These are phyloP conservation scores for Diacarnus erythraeanus DNA, from an alignment of 37 sponge, comb jelly and placozoan species.

Conservation along the genomic window DNA sequence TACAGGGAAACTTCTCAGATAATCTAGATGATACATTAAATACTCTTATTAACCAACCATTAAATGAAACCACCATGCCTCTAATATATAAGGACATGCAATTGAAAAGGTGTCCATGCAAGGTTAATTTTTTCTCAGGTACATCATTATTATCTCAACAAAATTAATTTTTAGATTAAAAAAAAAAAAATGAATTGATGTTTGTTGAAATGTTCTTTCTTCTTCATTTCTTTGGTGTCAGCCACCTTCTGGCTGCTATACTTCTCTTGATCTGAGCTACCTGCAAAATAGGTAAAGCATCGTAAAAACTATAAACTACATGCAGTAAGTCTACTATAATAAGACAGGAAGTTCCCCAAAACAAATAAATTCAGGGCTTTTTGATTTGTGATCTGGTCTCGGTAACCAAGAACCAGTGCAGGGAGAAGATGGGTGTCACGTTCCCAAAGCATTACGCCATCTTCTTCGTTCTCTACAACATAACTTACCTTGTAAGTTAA, in stretches of 20 bases:
- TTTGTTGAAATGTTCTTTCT: not conserved
- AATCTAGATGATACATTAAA: no score
- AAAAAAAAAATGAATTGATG: not conserved
- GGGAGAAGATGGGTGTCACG: not conserved
- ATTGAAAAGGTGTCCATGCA: no score
- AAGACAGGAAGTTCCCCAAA: not conserved
- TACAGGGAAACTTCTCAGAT: no score
- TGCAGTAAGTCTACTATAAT: not conserved
- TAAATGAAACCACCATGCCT: no score
- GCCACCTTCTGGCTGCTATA: slow-evolving; percentile 21
- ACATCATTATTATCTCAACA: no score
- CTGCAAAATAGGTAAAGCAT: slow-evolving; percentile 12
- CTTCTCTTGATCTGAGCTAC: slow-evolving; percentile 9
- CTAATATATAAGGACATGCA: no score
- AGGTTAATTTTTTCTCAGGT: no score
- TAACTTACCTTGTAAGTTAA: slow-evolving; percentile 33
- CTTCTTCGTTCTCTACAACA: slow-evolving; percentile 40
- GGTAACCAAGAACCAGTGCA: not conserved
- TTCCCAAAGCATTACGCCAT: not conserved
- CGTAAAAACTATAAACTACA: not conserved
- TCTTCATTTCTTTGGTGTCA: not conserved
- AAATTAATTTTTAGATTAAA: no score
- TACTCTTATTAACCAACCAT: no score
- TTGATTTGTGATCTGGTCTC: not conserved
- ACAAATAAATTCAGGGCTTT: not conserved